A percentile compares a stretch with the other conserved stretches of the same genome.
These are phyloP conservation scores for Mesorhabditis spiculigera DNA, from an alignment of 2,888 invertebrate genomes.

Conservation along the genomic window DNA sequence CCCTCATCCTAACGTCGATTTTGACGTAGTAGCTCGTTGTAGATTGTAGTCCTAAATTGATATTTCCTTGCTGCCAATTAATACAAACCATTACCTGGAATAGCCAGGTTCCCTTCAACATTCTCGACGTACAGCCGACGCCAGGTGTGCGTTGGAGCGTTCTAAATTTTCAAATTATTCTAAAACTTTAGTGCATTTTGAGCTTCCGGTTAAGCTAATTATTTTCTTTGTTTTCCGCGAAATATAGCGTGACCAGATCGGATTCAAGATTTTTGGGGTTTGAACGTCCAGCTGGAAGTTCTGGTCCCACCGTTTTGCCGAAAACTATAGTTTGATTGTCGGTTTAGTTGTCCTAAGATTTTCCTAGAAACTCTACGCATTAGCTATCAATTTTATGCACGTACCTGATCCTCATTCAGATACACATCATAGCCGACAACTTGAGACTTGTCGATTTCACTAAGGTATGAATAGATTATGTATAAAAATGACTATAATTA, in stretches of 20 bases:
- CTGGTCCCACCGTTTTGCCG: too few relatives aligned
- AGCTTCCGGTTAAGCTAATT: neutral
- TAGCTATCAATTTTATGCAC: neutral
- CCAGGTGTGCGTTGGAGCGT: constrained; percentile 3
- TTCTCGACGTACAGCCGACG: neutral
- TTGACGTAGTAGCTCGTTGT: constrained; percentile 53
- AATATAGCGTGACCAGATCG: constrained; percentile 1
- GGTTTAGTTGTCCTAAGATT: neutral
- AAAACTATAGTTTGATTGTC: too few relatives aligned
- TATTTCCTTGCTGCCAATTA: neutral
- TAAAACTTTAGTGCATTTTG: neutral
- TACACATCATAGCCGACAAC: constrained; percentile 55
- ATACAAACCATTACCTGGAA: neutral
- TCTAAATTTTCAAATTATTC: neutral
- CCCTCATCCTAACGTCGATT: constrained; percentile 43
- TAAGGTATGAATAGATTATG: neutral
- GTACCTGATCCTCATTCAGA: constrained; percentile 46
- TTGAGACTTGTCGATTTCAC: constrained; percentile 6
- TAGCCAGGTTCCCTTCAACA: neutral
- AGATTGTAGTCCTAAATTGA: constrained; percentile 35
- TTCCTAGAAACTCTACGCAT: neutral
- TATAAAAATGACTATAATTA: constrained; percentile 31
- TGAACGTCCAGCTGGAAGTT: too few relatives aligned
- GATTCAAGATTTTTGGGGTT: too few relatives aligned
- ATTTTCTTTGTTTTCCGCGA: neutral